A percentile compares a stretch with the other conserved stretches of the same genome.
Evolutionary conservation across 2,888 invertebrate species (phyloP).

Genomic region (Sipha maydis): DNA sequence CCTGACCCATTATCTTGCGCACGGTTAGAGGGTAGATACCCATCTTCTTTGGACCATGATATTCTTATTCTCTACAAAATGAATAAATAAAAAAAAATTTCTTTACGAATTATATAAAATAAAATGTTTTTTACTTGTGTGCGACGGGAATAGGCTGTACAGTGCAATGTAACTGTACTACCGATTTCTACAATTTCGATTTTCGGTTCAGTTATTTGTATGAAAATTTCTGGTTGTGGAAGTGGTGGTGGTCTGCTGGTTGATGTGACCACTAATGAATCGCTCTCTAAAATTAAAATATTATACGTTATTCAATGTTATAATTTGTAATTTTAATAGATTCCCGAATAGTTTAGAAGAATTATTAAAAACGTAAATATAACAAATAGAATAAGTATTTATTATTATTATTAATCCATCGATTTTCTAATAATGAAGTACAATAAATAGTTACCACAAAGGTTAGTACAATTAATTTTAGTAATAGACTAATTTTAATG

Average conservation of each 20-base stretch:
- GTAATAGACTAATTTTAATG: too few relatives aligned
- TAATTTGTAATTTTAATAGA: not conserved
- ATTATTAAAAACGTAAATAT: not conserved
- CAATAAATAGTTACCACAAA: not conserved
- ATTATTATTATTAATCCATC: not conserved
- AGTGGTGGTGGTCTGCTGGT: conserved; percentile 39
- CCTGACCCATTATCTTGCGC: conserved; percentile 78
- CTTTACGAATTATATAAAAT: not conserved
- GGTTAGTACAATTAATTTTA: not conserved
- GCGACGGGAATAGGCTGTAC: conserved; percentile 67
- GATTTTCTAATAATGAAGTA: not conserved
- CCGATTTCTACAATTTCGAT: conserved; percentile 84
- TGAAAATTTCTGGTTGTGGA: conserved; percentile 72
- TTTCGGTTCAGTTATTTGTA: conserved; percentile 77
- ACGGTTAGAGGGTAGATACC: conserved; percentile 76
- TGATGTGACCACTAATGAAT: not conserved
- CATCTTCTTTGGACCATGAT: conserved; percentile 84
- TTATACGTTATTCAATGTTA: not conserved
- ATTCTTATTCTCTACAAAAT: conserved; percentile 71
- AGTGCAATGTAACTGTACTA: conserved; percentile 80
- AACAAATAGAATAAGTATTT: not conserved
- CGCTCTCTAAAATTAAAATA: not conserved
- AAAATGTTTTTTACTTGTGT: conserved; percentile 30
- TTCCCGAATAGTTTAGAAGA: not conserved
- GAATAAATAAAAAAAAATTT: not conserved